A percentile compares a stretch with the other conserved stretches of the same genome.
phyloP scores from a whole-genome alignment of 2,888 invertebrate species.

The Rotaria magnacalcarata region DNA sequence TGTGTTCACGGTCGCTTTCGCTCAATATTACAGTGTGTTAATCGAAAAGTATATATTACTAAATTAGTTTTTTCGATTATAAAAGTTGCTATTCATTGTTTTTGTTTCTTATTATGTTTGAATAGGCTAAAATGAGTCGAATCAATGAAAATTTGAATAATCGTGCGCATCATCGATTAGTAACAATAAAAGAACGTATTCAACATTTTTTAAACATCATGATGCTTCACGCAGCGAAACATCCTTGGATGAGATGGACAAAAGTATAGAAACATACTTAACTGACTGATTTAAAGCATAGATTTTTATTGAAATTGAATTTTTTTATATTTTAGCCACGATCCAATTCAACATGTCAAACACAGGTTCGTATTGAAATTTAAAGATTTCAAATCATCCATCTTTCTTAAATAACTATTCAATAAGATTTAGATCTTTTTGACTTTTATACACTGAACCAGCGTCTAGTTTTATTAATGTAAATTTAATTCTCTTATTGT shows the following conservation, averaged over 20 bases:
- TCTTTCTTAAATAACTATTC: too few species aligned
- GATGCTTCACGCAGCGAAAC: background rate
- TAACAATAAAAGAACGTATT: background rate
- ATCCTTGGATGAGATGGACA: constrained; percentile 12
- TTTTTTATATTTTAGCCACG: background rate
- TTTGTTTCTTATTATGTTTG: too few species aligned
- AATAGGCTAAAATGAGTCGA: background rate
- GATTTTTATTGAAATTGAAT: background rate
- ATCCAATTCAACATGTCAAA: background rate
- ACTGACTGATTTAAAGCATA: background rate
- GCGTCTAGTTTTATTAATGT: too few species aligned
- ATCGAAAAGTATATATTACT: background rate
- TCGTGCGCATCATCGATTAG: background rate
- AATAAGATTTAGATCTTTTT: too few species aligned
- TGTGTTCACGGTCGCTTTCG: background rate
- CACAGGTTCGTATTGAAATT: background rate
- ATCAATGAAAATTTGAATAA: background rate
- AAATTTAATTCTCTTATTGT: too few species aligned
- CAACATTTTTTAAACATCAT: background rate
- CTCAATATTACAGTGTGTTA: background rate
- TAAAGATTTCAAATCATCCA: background rate
- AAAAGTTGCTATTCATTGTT: background rate
- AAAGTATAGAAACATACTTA: background rate
- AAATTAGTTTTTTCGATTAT: background rate
- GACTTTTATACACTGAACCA: too few species aligned